Percentiles rank a stretch among this genome's conserved stretches.
phyloP scores from a whole-genome alignment of 1,140 invertebrate genomes.

The Drosophila ironensis region DNA sequence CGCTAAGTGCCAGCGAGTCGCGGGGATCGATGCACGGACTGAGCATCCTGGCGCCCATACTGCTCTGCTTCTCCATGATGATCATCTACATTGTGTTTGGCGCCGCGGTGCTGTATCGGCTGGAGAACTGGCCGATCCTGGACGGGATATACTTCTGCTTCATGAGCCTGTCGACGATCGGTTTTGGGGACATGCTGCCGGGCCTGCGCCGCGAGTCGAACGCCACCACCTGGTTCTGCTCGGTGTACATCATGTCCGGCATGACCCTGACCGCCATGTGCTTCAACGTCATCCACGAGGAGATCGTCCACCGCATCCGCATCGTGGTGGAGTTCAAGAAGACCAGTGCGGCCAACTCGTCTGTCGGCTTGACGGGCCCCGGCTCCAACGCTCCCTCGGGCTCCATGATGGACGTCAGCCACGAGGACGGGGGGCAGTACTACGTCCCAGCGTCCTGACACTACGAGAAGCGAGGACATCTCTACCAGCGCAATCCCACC shows the following conservation, averaged over 20 bases:
- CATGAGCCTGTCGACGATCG: conserved; percentile 95
- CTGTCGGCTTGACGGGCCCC: neutral
- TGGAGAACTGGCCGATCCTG: conserved; percentile 93
- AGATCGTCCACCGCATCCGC: conserved; percentile 90
- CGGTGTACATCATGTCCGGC: conserved; percentile 96
- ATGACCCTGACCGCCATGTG: conserved; percentile 99
- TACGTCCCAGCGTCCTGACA: conserved; percentile 86
- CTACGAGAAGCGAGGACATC: conserved; percentile 84
- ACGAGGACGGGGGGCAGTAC: conserved; percentile 83
- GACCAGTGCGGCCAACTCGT: conserved; percentile 63
- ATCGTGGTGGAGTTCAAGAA: conserved; percentile 84
- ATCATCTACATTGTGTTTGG: conserved; percentile 93
- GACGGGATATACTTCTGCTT: conserved; percentile 98
- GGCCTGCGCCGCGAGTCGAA: conserved; percentile 87
- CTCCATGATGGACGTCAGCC: conserved; percentile 69
- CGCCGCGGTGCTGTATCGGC: conserved; percentile 91
- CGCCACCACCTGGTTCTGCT: conserved; percentile 91
- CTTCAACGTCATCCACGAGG: conserved; percentile 98
- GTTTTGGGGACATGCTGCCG: conserved; percentile 94
- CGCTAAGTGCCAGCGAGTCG: conserved; percentile 88
- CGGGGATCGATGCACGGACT: conserved; percentile 88
- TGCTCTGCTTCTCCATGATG: conserved; percentile 90
- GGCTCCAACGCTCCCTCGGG: conserved; percentile 59
- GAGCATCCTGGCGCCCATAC: conserved; percentile 89
- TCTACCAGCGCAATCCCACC: conserved; percentile 86